These are phyloP conservation scores for Chouioia cunea DNA, from an alignment of 2,888 invertebrate species.

Conservation along the genomic window DNA sequence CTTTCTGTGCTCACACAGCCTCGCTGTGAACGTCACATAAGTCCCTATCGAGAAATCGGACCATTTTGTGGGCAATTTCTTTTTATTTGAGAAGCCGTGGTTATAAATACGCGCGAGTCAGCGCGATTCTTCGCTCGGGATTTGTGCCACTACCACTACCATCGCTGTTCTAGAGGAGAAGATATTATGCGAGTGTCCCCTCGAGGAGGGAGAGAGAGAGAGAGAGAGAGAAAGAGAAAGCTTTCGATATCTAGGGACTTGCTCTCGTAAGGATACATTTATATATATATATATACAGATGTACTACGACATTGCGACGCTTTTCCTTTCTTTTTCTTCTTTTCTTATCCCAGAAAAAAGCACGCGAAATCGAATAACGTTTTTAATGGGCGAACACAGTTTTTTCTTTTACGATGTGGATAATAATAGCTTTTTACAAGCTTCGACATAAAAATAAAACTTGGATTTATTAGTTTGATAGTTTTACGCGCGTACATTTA, in stretches of 20 bases:
- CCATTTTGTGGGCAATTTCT: too few species aligned
- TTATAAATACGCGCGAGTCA: too few species aligned
- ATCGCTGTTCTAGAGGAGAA: too few species aligned
- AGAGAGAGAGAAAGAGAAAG: background rate
- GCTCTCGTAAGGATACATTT: too few species aligned
- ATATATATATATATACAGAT: too few species aligned
- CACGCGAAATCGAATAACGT: too few species aligned
- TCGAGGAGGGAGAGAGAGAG: constrained; percentile 7
- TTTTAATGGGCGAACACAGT: too few species aligned
- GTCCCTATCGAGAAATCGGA: constrained; percentile 34
- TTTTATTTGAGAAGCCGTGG: too few species aligned
- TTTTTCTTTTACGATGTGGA: background rate
- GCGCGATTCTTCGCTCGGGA: constrained; percentile 24
- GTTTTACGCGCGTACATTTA: too few species aligned
- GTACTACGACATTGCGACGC: too few species aligned
- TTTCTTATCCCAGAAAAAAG: background rate
- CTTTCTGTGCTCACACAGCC: constrained; percentile 23
- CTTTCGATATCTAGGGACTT: background rate
- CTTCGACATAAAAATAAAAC: background rate
- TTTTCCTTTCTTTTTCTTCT: too few species aligned
- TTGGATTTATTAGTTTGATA: too few species aligned
- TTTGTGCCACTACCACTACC: constrained; percentile 16
- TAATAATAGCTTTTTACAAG: background rate
- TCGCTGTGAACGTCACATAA: constrained; percentile 35
- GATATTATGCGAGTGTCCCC: constrained; percentile 5